phyloP scores from a whole-genome alignment of 2,888 invertebrate species.

The Villa cingulata region DNA sequence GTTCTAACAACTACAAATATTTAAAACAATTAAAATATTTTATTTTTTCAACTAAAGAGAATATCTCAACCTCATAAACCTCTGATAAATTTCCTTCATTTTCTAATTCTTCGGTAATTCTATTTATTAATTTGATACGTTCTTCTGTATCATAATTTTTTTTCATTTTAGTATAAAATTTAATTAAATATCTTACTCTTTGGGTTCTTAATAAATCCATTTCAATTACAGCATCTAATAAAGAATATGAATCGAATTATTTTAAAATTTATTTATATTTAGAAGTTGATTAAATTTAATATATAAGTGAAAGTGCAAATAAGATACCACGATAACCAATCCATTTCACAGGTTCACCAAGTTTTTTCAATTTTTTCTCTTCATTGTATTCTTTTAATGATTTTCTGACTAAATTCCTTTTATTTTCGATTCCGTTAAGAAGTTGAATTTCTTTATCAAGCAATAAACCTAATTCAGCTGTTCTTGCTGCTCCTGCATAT shows the following conservation, averaged over 20 bases:
- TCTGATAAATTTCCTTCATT: background rate
- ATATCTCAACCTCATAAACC: background rate
- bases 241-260: background rate
- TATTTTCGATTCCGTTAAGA: constrained; percentile 52
- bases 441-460: constrained; percentile 61
- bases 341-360: constrained; percentile 64
- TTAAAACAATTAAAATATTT: background rate
- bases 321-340: constrained; percentile 51
- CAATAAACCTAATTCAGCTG: constrained; percentile 54
- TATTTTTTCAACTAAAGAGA: background rate
- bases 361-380: constrained; percentile 48
- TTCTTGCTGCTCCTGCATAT: constrained; percentile 53
- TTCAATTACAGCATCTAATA: constrained; percentile 42
- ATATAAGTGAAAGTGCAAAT: too few species aligned
- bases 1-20: constrained; percentile 23
- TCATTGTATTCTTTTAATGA: constrained; percentile 46
- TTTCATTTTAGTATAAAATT: constrained; percentile 53
- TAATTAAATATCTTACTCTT: constrained; percentile 58
- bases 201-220: constrained; percentile 75
- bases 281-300: too few species aligned
- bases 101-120: constrained; percentile 1
- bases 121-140: constrained; percentile 49
- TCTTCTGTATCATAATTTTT: constrained; percentile 47
- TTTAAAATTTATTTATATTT: too few species aligned
- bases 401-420: constrained; percentile 46